Base-by-base conservation (phyloP, 2,888 invertebrate species). In the Caenorhabditis virilis region DNA sequence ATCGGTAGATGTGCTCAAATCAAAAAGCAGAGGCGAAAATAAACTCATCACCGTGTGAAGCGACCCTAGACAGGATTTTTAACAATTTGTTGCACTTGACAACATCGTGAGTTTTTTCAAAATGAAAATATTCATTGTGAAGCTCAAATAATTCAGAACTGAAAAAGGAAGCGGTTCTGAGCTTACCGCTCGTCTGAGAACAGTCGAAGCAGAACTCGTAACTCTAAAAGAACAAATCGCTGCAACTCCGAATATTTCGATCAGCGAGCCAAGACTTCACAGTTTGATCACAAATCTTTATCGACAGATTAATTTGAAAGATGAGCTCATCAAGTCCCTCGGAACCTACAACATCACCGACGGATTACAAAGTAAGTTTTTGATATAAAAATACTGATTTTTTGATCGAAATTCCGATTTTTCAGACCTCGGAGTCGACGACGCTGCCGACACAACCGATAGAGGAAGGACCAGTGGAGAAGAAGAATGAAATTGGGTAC, bases 261-360 rank as follows among this genome's bases (percentile, higher is more conserved):
- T 57, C 1, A 65, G 66, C 41, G 68, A 74, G 39, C 39, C 54
- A 5, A 48, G 60, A 6, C 70, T 74, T 45, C 36, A 61, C 20
- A 30, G 45, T 18, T 60, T 62, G 49, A 70, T 74, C 42, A 48
- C 57, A 9, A 58, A 62, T 9, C 51, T 73, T 1, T 71, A 71
- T 49, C 36, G 53, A 16, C 72, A 73, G 46, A 62, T 77, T 20
- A 38, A 62, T 18, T 49, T 53, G 41, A 77, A 77, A 59, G 72
- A 77, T 72, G 73, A 73, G 59, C 71, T 77, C 62, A 65, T 77
- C 70, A 54, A 67, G 13, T 65, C 65, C 33, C 70, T 71, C 55
- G 53, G 52, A 25, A n/a, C 42, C 51, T 60, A 45, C 57, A 61
- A 60, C 57, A 50, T 61, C 62, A 54, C 49, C 41, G 46, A 42